Evolutionary conservation across 1,140 invertebrate species (phyloP).

Genomic region (Pseudomyrmex cubaensis): DNA sequence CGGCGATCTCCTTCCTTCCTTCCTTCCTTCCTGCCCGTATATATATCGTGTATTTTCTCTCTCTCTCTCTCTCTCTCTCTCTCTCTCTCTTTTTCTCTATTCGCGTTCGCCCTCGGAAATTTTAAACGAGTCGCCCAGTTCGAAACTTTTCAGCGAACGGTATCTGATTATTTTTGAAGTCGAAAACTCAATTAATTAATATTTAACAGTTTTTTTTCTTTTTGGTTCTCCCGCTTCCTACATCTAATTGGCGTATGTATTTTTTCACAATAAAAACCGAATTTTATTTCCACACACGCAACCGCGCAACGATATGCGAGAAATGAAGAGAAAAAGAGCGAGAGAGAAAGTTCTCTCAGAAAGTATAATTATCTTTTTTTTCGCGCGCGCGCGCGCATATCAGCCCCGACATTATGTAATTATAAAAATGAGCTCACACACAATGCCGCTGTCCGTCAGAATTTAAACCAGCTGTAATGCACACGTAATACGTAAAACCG

Average conservation of each 20-base stretch:
- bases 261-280: background rate
- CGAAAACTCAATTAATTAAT: constrained; percentile 31
- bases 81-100: background rate
- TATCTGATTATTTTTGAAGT: constrained; percentile 30
- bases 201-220: background rate
- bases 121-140: constrained; percentile 24
- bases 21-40: constrained; percentile 37
- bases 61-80: constrained; percentile 15
- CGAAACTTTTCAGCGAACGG: constrained; percentile 3
- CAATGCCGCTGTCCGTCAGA: constrained; percentile 26
- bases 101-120: constrained; percentile 23
- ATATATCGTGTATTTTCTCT: constrained; percentile 10
- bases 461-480: constrained; percentile 46
- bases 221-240: background rate
- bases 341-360: background rate
- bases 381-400: constrained; percentile 9
- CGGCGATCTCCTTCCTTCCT: constrained; percentile 72
- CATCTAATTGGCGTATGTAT: background rate
- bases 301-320: background rate
- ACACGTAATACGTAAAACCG: constrained; percentile 33
- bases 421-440: constrained; percentile 44
- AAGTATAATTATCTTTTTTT: constrained; percentile 55
- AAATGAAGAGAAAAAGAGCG: background rate
- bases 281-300: background rate
- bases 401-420: constrained; percentile 44